Conservation (phyloP, 2,888 invertebrate species). For the Nowickia ferox region DNA sequence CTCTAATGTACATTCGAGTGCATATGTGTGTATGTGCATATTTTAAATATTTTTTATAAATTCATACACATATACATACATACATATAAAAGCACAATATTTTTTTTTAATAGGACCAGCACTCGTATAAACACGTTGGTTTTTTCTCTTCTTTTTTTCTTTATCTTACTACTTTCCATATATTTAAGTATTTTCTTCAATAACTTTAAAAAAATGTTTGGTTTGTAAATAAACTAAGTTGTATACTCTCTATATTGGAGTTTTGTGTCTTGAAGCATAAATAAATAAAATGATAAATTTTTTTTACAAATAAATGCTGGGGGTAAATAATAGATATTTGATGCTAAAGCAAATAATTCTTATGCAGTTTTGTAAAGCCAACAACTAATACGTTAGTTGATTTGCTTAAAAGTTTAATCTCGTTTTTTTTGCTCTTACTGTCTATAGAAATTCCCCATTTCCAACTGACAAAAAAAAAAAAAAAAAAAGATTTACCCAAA, state of each 20-base stretch:
- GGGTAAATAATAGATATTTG: conserved; percentile 55
- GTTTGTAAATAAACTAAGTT: conserved; percentile 12
- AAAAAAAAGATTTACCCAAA: conserved; percentile 5
- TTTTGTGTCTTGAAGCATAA: conserved; percentile 70
- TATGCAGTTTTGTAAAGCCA: conserved; percentile 36
- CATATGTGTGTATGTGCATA: background rate
- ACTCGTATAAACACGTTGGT: background rate
- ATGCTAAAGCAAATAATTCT: conserved; percentile 60
- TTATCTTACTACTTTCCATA: conserved; percentile 24
- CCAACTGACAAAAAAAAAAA: background rate
- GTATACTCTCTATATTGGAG: conserved; percentile 60
- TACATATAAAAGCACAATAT: too few relatives aligned
- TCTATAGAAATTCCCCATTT: conserved; percentile 41
- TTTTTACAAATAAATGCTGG: conserved; percentile 49
- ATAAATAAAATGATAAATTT: conserved; percentile 55
- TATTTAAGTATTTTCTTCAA: conserved; percentile 13
- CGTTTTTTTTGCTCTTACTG: conserved; percentile 6
- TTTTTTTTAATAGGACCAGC: too few relatives aligned
- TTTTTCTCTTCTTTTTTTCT: background rate
- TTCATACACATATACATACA: background rate
- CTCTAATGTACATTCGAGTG: too few relatives aligned
- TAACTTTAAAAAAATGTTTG: conserved; percentile 30
- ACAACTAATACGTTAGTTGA: conserved; percentile 42
- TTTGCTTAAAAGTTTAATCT: conserved; percentile 54
- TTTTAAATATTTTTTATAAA: background rate